Conservation (phyloP, 1,140 invertebrate genomes). For the Drosophila takahashii region DNA sequence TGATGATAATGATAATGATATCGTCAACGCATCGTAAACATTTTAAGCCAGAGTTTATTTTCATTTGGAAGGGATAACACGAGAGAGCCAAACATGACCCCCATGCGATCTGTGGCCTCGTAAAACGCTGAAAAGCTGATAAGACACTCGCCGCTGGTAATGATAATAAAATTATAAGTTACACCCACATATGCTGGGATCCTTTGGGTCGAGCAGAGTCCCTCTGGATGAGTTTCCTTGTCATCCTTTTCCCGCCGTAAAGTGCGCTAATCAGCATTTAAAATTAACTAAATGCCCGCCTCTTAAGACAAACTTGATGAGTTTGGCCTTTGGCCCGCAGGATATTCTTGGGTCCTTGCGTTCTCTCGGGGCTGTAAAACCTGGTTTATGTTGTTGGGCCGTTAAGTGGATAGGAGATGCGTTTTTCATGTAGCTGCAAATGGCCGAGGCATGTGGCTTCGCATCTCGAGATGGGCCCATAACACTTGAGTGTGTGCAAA, state of each 20-base stretch:
- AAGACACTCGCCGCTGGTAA: constrained; percentile 74
- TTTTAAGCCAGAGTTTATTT: constrained; percentile 83
- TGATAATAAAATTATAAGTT: constrained; percentile 85
- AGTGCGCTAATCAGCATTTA: constrained; percentile 80
- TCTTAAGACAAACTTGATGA: constrained; percentile 68
- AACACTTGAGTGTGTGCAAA: constrained; percentile 34
- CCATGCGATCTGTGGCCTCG: constrained; percentile 71
- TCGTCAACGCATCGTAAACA: constrained; percentile 83
- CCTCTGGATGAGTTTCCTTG: constrained; percentile 13
- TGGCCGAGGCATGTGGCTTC: constrained; percentile 37
- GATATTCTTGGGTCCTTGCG: neutral
- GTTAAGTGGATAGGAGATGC: constrained; percentile 60
- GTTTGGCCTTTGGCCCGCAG: constrained; percentile 30
- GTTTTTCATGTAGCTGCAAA: constrained; percentile 68
- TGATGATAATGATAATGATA: constrained; percentile 42
- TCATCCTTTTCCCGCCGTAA: constrained; percentile 57
- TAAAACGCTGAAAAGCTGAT: constrained; percentile 69
- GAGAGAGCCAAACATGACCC: constrained; percentile 51
- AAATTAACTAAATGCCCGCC: constrained; percentile 79
- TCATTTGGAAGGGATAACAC: constrained; percentile 74
- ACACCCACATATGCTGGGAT: constrained; percentile 53
- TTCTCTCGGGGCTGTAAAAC: constrained; percentile 49
- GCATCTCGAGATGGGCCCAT: constrained; percentile 20
- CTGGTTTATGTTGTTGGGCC: constrained; percentile 19
- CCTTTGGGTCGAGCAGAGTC: constrained; percentile 6